Evolutionary conservation across 2,888 invertebrate species (phyloP), one percentile per base, ranked within the genome.

Genomic region (Nomada ruficornis): DNA sequence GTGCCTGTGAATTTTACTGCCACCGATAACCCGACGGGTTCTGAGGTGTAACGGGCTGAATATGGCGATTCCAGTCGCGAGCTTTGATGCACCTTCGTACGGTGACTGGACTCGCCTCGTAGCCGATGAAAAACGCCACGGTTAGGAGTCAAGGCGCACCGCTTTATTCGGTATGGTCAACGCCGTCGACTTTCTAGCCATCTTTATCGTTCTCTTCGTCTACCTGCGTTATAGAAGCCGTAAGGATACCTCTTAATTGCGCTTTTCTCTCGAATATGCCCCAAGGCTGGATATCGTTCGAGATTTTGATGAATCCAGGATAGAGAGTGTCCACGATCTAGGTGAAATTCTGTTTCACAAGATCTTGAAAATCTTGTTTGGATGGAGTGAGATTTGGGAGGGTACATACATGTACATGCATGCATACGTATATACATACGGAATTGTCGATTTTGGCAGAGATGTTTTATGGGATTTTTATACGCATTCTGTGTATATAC

Each of bases 91-190:
- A 67, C 71, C 76, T 71, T 70, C 68, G 70, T 68, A 55, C 77
- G 63, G 59, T 52, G 79, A 68, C 70, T 70, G 69, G 57, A 68
- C 54, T 80, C 57, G 77, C 65, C 20, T 9, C 11, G 3, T 15
- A 70, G 54, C 26, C 29, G 70, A 52, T 73, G 60, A 68, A 86
- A 78, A 71, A 77, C 63, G 23, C 42, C 71, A 67, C 52, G 63
- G 78, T 72, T 79, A 67, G 77, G 79, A 86, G 74, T 77, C 82
- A 73, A 76, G 70, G 71, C 67, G 54, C 71, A 75, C 42, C 75
- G 52, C 87, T 86, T 86, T 86, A 86, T 84, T 82, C 79, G 82
- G 84, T 82, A 86, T 75, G 70, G 77, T 26, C 55, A 68, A 23
- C 11, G 29, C 47, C 65, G 26, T 20, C 62, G 82, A 68, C 83